Percentiles rank a stretch among this genome's conserved stretches.
Conservation (phyloP, 2,113 vertebrate genomes). For the Leiothrix lutea region DNA sequence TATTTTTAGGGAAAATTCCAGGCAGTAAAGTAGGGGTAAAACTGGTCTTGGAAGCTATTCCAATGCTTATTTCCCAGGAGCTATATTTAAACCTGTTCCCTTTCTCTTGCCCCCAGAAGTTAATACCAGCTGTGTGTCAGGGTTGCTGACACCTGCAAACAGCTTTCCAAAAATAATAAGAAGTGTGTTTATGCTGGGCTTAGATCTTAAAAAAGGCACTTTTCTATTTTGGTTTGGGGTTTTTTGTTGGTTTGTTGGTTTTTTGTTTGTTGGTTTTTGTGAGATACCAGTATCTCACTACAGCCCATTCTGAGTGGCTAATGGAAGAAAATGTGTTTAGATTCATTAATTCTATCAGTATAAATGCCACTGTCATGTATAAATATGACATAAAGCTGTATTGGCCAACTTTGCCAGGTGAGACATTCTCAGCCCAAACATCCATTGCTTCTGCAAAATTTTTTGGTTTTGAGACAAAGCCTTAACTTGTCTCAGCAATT, state of each 20-base stretch:
- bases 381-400: not conserved
- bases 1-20: not conserved
- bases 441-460: not conserved
- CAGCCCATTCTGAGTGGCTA: not conserved
- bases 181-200: not conserved
- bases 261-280: not conserved
- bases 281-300: not conserved
- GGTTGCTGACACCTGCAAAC: not conserved
- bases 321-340: not conserved
- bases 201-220: not conserved
- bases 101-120: not conserved
- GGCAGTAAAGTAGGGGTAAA: not conserved
- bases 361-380: not conserved
- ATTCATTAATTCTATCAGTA: not conserved
- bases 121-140: not conserved
- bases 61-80: not conserved
- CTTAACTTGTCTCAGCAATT: slow-evolving; percentile 13
- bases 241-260: not conserved
- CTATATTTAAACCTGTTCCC: not conserved
- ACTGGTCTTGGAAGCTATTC: not conserved
- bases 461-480: not conserved
- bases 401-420: not conserved
- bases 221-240: not conserved
- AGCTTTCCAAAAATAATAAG: not conserved
- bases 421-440: not conserved